Base-by-base conservation (phyloP, 2,888 invertebrate species). In the Caenorhabditis wallacei region DNA sequence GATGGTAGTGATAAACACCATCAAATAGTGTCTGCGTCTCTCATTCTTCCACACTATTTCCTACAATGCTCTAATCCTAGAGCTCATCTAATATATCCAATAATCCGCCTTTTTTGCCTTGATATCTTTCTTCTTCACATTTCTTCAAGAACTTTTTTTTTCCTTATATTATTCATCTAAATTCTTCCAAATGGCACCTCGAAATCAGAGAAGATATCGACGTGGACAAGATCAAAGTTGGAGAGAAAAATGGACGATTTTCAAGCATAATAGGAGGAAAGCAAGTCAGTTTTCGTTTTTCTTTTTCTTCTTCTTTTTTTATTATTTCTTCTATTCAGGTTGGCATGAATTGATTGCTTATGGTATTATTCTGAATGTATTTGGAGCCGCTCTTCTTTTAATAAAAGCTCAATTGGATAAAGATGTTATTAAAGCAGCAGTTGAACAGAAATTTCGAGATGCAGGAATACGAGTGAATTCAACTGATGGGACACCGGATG, bases 321-420 rank as follows among this genome's bases (percentile, higher is more conserved):
- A 30, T 46, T 24, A n/a, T 59, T 43, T 20, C 3, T 37, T 30
- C 13, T 61, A 11, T 75, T 35, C 66, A 86, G 87, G 87, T 59
- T 87, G 87, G 80, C 76, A 70, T 54, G 87, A 87, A 75, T 61
- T 87, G 24, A 68, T 87, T 24, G 74, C 75, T 30, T 85, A 85
- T 64, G 87, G 87, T 16, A 43, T 87, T 16, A 57, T 87, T 35
- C 53, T 87, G 30, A 87, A 87, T 54, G 70, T 87, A 0, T 61
- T 84, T 46, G 87, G 87, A 37, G 87, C 87, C 8, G 75, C 75
- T 57, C 66, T 87, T 4, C 63, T 87, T n/a, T 66, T 87, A 8
- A 83, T 87, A 35, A 87, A 87, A 56, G 85, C 85, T 2, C 87
- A 87, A 69, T 63, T 87, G 43, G 87, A 87, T 24, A 87, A 85